Evolutionary conservation across 2,113 vertebrate genomes (phyloP), one percentile per base, ranked within the genome.

Genomic region (Sorex fumeus): DNA sequence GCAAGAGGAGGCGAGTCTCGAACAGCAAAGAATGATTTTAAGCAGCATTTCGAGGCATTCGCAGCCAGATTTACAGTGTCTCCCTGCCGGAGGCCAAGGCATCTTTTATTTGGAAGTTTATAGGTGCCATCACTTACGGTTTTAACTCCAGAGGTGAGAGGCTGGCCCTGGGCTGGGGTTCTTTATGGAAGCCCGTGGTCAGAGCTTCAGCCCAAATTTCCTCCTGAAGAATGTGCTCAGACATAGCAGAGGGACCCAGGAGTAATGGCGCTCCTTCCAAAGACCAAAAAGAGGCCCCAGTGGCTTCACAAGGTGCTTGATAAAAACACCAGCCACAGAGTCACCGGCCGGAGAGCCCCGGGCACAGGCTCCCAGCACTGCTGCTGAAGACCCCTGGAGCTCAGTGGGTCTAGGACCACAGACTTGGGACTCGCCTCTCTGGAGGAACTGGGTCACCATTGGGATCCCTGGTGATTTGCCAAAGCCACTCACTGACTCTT

Each of bases 11-110:
- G 18, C 18, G 18, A 93, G 79, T 94, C 95, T 78, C 92, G 94
- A 97, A 94, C 70, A 97, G 95, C 93, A 96, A 97, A 95, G 96
- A 97, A 95, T 96, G 96, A 96, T 93, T 97, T 97, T 96, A 96
- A 95, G 85, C 76, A 95, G 90, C 70, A 87, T 96, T 94, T 93
- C 91, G 57, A 90, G 75, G 47, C 5, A 10, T 96, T 95, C 94
- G 96, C 84, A n/a, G 86, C 75, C 84, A 92, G 97, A 97, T 97
- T 98, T 97, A 95, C 80, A 43, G 69, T 62, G 74, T 88, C 89
- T 71, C 70, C 90, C 87, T 84, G 94, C 80, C 80, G 90, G 36
- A 91, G 87, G 91, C 92, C 74, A 95, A 70, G 67, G 78, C 94
- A 95, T 96, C 82, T 92, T 97, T 94, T 95, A 34, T 96, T 95